Percentiles rank a stretch among this genome's conserved stretches.
Conservation (phyloP, 1,140 invertebrate species). For the Pseudachorutes palmiensis region DNA sequence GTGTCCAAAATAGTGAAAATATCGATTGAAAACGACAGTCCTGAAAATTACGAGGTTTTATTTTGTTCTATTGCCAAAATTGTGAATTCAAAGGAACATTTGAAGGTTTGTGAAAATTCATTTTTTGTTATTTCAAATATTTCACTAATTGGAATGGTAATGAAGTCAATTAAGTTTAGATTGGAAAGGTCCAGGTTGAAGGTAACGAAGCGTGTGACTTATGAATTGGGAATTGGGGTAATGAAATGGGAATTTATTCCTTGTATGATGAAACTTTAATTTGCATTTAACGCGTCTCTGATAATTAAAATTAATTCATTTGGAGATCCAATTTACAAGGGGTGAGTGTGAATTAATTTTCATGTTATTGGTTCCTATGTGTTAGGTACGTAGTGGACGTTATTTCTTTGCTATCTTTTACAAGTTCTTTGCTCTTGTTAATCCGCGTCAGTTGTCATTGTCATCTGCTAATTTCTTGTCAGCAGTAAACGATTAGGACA, state of each 20-base stretch:
- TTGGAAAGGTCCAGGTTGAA: too few species aligned
- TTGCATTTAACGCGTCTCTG: not conserved
- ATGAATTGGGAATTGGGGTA: not conserved
- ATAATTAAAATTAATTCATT: not conserved
- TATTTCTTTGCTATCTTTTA: too few species aligned
- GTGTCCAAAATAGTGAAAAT: too few species aligned
- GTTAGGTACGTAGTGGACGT: too few species aligned
- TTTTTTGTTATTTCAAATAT: too few species aligned
- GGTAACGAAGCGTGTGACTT: not conserved
- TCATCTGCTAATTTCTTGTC: not conserved
- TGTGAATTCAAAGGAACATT: too few species aligned
- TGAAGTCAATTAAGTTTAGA: too few species aligned
- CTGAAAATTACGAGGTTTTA: too few species aligned
- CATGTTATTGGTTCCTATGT: not conserved
- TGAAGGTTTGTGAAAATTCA: too few species aligned
- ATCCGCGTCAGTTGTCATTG: not conserved
- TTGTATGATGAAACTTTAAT: not conserved
- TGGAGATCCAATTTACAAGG: not conserved
- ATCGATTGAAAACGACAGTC: too few species aligned
- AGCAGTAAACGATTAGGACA: not conserved
- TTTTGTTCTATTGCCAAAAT: too few species aligned
- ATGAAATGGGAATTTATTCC: not conserved
- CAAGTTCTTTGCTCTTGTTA: not conserved
- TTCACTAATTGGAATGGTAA: too few species aligned
- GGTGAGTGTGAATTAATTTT: not conserved